These are phyloP conservation scores for Myoxocephalus aenaeus DNA, from an alignment of 2,797 vertebrate genomes.

Conservation along the genomic window DNA sequence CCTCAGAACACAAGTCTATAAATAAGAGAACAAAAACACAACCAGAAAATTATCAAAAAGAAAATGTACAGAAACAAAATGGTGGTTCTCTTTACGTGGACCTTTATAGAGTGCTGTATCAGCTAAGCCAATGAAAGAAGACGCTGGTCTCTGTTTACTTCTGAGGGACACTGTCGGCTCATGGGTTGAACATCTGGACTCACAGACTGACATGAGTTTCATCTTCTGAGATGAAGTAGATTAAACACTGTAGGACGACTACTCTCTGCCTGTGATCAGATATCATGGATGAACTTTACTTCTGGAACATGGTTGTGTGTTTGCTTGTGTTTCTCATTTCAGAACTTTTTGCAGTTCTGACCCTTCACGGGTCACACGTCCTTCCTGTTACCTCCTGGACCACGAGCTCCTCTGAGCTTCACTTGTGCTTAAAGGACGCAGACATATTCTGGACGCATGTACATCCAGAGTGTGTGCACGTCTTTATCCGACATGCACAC, in stretches of 20 bases:
- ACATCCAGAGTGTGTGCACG: no score
- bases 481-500: not conserved
- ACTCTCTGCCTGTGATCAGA: not conserved
- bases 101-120: constrained; percentile 68
- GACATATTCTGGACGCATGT: not conserved
- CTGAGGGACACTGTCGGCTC: constrained; percentile 65
- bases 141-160: constrained; percentile 56
- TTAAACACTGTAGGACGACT: not conserved
- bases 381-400: no score
- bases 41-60: constrained; percentile 43
- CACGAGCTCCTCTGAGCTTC: not conserved
- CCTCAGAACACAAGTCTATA: constrained; percentile 66
- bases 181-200: constrained; percentile 56
- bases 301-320: no score
- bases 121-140: constrained; percentile 59
- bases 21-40: constrained; percentile 70
- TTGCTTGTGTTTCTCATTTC: not conserved
- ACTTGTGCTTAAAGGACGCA: not conserved
- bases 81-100: constrained; percentile 61
- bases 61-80: constrained; percentile 57
- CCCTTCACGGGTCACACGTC: no score
- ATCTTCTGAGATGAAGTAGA: not conserved
- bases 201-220: not conserved
- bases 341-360: no score
- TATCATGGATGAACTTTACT: no score